Base-by-base conservation (phyloP, 2,113 vertebrate species). In the Chamaea fasciata region DNA sequence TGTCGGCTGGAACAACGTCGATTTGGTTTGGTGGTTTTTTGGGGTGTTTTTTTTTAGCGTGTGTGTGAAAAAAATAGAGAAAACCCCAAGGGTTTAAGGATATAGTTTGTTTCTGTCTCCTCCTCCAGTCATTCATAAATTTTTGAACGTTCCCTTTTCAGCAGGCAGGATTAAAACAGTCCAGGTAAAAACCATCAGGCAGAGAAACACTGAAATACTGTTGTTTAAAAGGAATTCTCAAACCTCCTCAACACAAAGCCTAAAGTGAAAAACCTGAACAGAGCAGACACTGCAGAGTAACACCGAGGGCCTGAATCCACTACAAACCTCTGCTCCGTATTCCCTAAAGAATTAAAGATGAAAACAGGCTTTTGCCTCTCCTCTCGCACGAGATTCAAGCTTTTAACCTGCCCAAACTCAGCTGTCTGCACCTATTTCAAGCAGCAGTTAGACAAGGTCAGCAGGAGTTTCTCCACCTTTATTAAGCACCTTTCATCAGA, bases 21-120 rank as follows among this genome's bases (percentile, higher is more conserved):
- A 5, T 42, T 41, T 9, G 2, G 50, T 18, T 15, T 37, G 35
- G 37, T 39, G 37, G 37, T 55, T 49, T 49, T 49, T 19, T 46
- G 37, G 37, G 37, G 37, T 44, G 7, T 26, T 33, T 5, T 49
- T 46, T 23, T 37, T 30, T 53, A 20, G 20, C 20, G 44, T 47
- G 65, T 13, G 47, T 3, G 9, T 13, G 59, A 8, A 18, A 70
- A 62, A 65, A 46, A 26, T 1, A 31, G 0, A 18, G 10, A 15
- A 46, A 78, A 22, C 0, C 11, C 7, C 9, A 5, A 3, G 62
- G 37, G 50, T 63, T 71, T 35, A n/a, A 50, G 71, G 67, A 56
- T 1, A 10, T 1, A 10, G 50, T 16, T 74, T 60, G 50, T 46
- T 75, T n/a, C 39, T 0, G 1, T 37, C 28, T n/a, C 44, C 15